A percentile compares a stretch with the other conserved stretches of the same genome.
Conservation (phyloP, 2,797 vertebrate species). For the Phataginus tricuspis region DNA sequence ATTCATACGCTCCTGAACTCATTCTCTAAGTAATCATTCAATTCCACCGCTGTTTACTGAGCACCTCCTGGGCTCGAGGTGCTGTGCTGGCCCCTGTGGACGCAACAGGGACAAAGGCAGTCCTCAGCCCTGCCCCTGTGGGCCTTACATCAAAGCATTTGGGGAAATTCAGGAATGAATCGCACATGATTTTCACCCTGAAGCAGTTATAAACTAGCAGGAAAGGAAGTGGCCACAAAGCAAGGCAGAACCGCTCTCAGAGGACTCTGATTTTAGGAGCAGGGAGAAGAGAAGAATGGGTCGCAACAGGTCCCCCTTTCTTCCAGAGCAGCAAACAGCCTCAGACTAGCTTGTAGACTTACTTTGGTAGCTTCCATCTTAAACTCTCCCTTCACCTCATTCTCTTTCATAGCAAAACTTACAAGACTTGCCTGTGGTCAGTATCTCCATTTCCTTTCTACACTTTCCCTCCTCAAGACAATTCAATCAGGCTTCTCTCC, state of each 20-base stretch:
- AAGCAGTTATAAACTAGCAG: slow-evolving; percentile 1
- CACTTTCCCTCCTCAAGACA: background rate
- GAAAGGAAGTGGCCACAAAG: background rate
- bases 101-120: background rate
- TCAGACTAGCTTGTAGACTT: background rate
- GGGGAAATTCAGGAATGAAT: background rate
- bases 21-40: background rate
- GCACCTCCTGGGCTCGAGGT: background rate
- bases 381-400: slow-evolving; percentile 16
- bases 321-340: background rate
- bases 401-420: background rate
- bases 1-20: background rate
- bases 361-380: background rate
- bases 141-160: background rate
- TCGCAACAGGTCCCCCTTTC: background rate
- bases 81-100: background rate
- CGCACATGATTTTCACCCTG: background rate
- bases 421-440: background rate
- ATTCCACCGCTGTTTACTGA: background rate
- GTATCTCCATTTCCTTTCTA: background rate
- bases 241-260: slow-evolving; percentile 9
- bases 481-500: background rate
- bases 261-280: background rate
- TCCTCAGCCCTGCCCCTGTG: background rate
- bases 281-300: slow-evolving; percentile 13